phyloP scores from a whole-genome alignment of 1,140 invertebrate genomes.

The Coboldia fuscipes region DNA sequence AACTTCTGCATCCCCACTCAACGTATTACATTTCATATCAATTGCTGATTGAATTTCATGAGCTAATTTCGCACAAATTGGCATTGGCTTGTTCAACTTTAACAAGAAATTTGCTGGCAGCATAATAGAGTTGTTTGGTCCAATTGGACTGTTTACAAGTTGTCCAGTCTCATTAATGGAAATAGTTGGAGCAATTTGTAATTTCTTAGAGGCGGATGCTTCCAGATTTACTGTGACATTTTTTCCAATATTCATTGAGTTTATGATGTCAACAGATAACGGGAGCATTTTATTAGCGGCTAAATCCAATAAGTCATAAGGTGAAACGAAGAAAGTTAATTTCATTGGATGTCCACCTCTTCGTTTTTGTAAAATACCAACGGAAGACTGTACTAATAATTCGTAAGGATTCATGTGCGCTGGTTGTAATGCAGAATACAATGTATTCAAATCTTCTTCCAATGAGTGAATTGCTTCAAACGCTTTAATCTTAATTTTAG shows the following conservation, averaged over 20 bases:
- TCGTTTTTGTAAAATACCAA: conserved; percentile 59
- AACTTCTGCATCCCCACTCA: conserved; percentile 33
- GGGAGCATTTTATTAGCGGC: conserved; percentile 47
- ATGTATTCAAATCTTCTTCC: conserved; percentile 70
- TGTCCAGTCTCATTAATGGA: conserved; percentile 43
- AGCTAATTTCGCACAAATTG: conserved; percentile 26
- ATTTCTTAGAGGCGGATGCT: conserved; percentile 65
- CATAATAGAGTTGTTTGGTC: conserved; percentile 61
- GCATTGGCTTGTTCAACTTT: conserved; percentile 66
- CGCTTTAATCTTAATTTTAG: conserved; percentile 83
- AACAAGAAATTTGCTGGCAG: conserved; percentile 82
- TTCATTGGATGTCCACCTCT: conserved; percentile 79
- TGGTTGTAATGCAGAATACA: conserved; percentile 52
- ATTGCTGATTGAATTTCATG: conserved; percentile 3
- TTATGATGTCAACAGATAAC: conserved; percentile 44
- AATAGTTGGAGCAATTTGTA: conserved; percentile 65
- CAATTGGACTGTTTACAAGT: conserved; percentile 53
- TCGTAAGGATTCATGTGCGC: conserved; percentile 61
- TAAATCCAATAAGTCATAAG: conserved; percentile 71
- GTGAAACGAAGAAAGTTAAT: conserved; percentile 86
- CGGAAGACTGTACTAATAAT: conserved; percentile 72
- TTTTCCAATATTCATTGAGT: conserved; percentile 43
- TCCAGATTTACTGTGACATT: conserved; percentile 80
- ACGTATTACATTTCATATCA: conserved; percentile 13
- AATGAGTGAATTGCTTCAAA: conserved; percentile 79